Base-by-base conservation (phyloP, 2,888 invertebrate genomes). In the Andrena chrysosceles region DNA sequence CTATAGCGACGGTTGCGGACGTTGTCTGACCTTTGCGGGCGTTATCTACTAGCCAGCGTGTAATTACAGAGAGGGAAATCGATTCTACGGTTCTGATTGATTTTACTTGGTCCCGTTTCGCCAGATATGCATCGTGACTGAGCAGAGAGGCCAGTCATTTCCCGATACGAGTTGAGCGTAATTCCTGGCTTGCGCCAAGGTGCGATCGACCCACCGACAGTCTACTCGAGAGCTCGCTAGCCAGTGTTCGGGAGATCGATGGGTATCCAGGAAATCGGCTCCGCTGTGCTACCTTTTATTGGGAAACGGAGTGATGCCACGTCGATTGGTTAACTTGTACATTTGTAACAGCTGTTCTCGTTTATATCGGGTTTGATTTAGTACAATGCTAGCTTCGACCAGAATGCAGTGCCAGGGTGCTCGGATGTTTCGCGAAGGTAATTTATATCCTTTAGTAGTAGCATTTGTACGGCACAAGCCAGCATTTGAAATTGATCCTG, bases 61-160 rank as follows among this genome's bases (percentile, higher is more conserved):
- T 60, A 74, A 81, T 81, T 66, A 49, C 63, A 8, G 64, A 35
- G 42, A 63, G 29, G 56, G 16, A 59, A 66, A 74, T 63, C 64
- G 80, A 81, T 81, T 73, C 67, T 20, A 33, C 63, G 79, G 35
- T 69, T 52, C 59, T 73, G 81, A 80, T 81, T 81, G 68, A 73
- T 73, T 80, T 66, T 42, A 29, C 20, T 52, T 33, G 72, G 59
- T 71, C 71, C 20, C 66, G 35, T 78, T 77, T 71, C 48, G 26
- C 16, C 52, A 71, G 20, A 77, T 80, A 78, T 49, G 35, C 66
- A 64, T 67, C 71, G 26, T 59, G 56, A 42, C 69, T 6, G 69
- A 6, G 59, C 29, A 6, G 23, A 56, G 70, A 60, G 42, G 20
- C 49, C 35, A 52, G 29, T 52, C 64, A 60, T 77, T 77, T 79